Base-by-base conservation (phyloP, 2,113 vertebrate species). In the Pteruthius melanotis region DNA sequence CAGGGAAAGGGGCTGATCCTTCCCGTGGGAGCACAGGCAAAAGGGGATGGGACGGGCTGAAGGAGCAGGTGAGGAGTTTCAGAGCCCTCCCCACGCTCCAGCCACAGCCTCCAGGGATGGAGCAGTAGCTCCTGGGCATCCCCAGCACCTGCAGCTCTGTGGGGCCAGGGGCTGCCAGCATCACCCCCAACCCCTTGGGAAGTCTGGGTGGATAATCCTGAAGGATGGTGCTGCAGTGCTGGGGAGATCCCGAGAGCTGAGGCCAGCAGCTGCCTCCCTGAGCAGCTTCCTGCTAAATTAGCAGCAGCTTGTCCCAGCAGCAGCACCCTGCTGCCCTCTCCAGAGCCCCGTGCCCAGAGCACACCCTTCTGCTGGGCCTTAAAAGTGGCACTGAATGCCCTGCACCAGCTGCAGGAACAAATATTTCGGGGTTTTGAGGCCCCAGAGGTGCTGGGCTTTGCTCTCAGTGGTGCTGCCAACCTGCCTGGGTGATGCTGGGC, bases 211-310 rank as follows among this genome's bases (percentile, higher is more conserved):
- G 61, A 15, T 13, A 13, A 33, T 63, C 83, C 59, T 23, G 50
- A 22, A 49, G 59, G 59, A 40, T 27, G 30, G 6, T 2, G 18
- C 30, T 23, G 75, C 5, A 8, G 53, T 53, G 44, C 75, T 21
- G 24, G 79, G 54, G 70, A 65, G 65, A 45, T 76, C 19, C 27
- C 3, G 50, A 24, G 39, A 63, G 75, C 56, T 82, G 35, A 45
- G 23, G 45, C 40, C 28, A 91, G 91, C 68, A 82, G 81, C 79
- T 82, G 81, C 79, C 87, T 92, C 81, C 69, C 83, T 37, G 56
- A 68, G 91, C 72, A 52, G 89, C 94, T 56, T 37, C 79, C 76
- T 78, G 57, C 60, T 88, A 61, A 90, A 91, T 93, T 72, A 70
- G 71, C 75, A 91, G 85, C 47, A 87, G 90, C 39, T 89, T 92